A percentile compares a stretch with the other conserved stretches of the same genome.
phyloP scores from a whole-genome alignment of 2,113 vertebrate genomes.

The Podarcis raffonei region DNA sequence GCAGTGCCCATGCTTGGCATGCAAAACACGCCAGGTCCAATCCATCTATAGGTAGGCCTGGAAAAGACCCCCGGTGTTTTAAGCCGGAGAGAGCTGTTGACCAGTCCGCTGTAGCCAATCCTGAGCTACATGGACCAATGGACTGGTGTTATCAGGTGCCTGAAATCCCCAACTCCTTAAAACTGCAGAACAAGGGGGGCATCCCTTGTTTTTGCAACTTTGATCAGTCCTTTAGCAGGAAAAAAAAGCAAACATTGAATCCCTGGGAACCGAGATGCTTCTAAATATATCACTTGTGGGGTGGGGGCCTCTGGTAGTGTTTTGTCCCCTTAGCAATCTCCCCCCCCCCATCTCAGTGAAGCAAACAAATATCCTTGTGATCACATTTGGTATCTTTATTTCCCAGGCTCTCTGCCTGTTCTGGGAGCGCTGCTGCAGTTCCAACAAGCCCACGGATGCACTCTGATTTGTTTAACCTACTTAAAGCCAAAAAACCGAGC shows the following conservation, averaged over 20 bases:
- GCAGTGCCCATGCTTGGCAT: background rate
- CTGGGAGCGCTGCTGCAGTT: background rate
- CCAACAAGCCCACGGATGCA: constrained; percentile 9
- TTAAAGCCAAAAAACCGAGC: constrained; percentile 26
- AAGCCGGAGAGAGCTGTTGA: background rate
- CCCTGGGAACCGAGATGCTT: background rate
- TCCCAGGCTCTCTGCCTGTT: constrained; percentile 5
- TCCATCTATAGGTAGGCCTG: background rate
- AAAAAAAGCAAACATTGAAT: background rate
- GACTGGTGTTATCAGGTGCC: background rate
- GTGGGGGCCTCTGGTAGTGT: background rate
- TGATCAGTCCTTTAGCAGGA: background rate
- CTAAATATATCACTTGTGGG: background rate
- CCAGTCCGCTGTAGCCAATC: background rate
- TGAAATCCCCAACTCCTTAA: background rate
- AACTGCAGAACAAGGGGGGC: background rate
- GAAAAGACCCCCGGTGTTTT: background rate
- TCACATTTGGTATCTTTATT: background rate
- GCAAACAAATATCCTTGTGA: constrained; percentile 9
- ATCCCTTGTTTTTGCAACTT: background rate
- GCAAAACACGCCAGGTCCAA: background rate
- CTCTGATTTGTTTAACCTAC: constrained; percentile 35
- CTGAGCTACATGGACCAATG: background rate
- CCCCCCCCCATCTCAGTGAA: background rate
- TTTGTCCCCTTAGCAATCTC: background rate